A percentile compares a stretch with the other conserved stretches of the same genome.
Evolutionary conservation across 1,140 invertebrate genomes (phyloP).

Genomic region (Mercenaria mercenaria): DNA sequence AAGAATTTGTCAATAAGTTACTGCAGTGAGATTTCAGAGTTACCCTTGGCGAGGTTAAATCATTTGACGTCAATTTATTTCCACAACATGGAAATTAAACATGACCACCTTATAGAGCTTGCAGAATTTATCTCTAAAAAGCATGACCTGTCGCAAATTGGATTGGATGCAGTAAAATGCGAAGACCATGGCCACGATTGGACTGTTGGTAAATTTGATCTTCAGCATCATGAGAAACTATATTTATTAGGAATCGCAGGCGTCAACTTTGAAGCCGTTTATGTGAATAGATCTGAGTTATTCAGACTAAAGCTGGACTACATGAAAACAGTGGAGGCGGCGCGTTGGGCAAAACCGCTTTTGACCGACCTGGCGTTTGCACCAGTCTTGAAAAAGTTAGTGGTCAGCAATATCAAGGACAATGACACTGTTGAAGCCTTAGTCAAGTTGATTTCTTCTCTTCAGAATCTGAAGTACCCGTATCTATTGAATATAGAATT

Average conservation of each 20-base stretch:
- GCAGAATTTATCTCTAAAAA: not conserved
- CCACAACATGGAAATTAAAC: not conserved
- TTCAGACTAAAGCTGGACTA: not conserved
- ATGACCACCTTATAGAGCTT: not conserved
- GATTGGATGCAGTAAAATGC: not conserved
- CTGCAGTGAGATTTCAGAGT: not conserved
- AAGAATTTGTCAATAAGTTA: not conserved
- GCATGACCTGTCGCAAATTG: not conserved
- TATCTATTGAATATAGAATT: conserved; percentile 8
- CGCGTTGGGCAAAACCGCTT: not conserved
- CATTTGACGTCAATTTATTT: not conserved
- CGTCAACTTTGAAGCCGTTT: not conserved
- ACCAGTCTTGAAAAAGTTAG: not conserved
- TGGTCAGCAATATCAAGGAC: not conserved
- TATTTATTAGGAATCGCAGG: not conserved
- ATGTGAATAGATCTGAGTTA: not conserved
- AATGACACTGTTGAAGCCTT: not conserved
- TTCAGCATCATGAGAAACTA: not conserved
- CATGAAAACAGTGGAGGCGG: not conserved
- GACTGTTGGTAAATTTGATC: not conserved
- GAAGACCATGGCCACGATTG: not conserved
- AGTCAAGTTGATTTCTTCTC: not conserved
- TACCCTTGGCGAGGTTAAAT: not conserved
- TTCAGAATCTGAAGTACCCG: not conserved
- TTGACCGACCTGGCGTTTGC: not conserved